phyloP scores from a whole-genome alignment of 2,797 vertebrate genomes.

The Rhynchonycteris naso region DNA sequence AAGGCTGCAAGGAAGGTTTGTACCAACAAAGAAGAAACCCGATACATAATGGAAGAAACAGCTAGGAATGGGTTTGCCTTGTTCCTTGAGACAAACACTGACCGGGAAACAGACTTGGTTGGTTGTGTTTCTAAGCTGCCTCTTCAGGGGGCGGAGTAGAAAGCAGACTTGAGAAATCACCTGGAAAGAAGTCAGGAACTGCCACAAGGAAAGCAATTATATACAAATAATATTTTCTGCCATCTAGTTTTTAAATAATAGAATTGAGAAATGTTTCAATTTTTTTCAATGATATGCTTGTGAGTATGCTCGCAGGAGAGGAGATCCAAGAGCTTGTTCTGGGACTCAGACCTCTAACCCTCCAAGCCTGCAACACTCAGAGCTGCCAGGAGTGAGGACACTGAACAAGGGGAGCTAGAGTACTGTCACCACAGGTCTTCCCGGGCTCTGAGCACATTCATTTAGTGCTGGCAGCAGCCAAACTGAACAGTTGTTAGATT shows the following conservation, averaged over 20 bases:
- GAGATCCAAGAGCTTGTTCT: constrained; percentile 8
- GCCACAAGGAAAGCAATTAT: constrained; percentile 59
- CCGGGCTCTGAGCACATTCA: background rate
- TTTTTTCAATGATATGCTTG: background rate
- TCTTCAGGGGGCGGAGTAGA: constrained; percentile 24
- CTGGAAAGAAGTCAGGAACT: constrained; percentile 33
- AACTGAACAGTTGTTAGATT: constrained; percentile 35
- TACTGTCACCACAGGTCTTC: background rate
- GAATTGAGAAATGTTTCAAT: background rate
- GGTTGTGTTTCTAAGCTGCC: constrained; percentile 27
- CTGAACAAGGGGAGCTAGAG: background rate
- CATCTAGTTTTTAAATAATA: constrained; percentile 56
- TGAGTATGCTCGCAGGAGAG: background rate
- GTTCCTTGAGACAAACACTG: background rate
- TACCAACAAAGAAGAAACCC: constrained; percentile 37
- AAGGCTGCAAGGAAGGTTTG: background rate
- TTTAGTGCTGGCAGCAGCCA: constrained; percentile 37
- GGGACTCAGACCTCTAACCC: background rate
- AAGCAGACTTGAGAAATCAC: constrained; percentile 59
- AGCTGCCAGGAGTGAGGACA: background rate
- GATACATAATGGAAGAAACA: background rate
- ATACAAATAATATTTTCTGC: background rate
- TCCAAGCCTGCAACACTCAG: background rate
- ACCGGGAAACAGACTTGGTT: constrained; percentile 17
- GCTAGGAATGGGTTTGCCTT: constrained; percentile 4